phyloP scores from a whole-genome alignment of 2,113 vertebrate genomes.

The Alethe castanea region DNA sequence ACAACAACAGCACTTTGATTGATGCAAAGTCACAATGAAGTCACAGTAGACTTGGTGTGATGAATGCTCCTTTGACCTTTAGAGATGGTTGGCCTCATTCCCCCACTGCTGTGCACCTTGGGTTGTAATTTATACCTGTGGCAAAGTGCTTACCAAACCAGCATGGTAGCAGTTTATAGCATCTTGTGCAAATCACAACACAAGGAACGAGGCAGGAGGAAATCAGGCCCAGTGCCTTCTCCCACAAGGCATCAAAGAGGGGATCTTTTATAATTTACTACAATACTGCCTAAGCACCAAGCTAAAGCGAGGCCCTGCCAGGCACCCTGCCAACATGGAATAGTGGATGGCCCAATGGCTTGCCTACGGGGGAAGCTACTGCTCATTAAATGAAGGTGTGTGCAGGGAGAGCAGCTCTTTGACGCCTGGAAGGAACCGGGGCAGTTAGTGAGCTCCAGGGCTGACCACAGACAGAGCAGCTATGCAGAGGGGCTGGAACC shows the following conservation, averaged over 20 bases:
- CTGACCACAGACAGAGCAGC: background rate
- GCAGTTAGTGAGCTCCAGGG: background rate
- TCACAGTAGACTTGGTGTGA: background rate
- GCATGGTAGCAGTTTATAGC: conserved; percentile 21
- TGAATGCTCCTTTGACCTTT: conserved; percentile 57
- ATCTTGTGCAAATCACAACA: background rate
- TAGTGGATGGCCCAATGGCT: background rate
- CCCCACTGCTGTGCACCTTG: conserved; percentile 21
- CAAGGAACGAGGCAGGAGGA: background rate
- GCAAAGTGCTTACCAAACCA: conserved; percentile 39
- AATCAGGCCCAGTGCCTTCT: background rate
- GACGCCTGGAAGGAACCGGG: background rate
- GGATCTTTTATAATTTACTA: conserved; percentile 54
- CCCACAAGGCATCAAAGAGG: conserved; percentile 31
- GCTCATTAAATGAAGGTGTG: conserved; percentile 27
- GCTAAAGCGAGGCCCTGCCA: background rate
- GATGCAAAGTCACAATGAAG: conserved; percentile 48
- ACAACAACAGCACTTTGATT: conserved; percentile 31
- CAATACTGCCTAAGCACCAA: background rate
- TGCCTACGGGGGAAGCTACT: background rate
- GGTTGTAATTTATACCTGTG: conserved; percentile 47
- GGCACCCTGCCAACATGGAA: background rate
- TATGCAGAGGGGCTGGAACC: background rate
- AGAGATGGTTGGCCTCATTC: conserved; percentile 31
- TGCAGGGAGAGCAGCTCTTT: background rate